phyloP scores from a whole-genome alignment of 2,888 invertebrate genomes.

The Venustoraphidia nigricollis region DNA sequence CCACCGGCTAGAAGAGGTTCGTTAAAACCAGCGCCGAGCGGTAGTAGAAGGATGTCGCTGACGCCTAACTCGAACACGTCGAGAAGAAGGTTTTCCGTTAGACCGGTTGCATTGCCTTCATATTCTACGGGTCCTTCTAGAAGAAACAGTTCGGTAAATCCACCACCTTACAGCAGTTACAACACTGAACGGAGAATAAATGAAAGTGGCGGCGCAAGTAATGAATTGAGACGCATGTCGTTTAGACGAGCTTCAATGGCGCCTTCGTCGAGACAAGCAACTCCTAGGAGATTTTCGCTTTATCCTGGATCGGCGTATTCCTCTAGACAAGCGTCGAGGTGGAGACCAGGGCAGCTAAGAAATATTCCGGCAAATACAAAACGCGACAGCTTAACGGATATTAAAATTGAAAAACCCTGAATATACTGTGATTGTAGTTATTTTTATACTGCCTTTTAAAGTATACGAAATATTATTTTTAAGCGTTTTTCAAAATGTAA shows the following conservation, averaged over 20 bases:
- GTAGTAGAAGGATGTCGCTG: constrained; percentile 12
- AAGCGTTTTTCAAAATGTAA: too few relatives aligned
- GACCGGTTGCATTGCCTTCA: constrained; percentile 7
- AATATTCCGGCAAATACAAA: constrained; percentile 14
- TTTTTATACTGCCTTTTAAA: too few relatives aligned
- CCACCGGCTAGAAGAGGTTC: constrained; percentile 20
- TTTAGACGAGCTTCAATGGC: constrained; percentile 30
- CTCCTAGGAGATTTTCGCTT: constrained; percentile 18
- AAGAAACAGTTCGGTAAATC: constrained; percentile 13
- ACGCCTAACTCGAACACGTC: not conserved
- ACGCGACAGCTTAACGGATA: constrained; percentile 32
- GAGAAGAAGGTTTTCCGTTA: constrained; percentile 8
- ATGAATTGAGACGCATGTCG: constrained; percentile 22
- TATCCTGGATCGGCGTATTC: constrained; percentile 9
- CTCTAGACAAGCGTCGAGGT: constrained; percentile 13
- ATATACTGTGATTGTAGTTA: too few relatives aligned
- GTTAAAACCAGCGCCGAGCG: constrained; percentile 19
- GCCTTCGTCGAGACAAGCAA: constrained; percentile 25
- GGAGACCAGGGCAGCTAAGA: constrained; percentile 9
- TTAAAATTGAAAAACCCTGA: constrained; percentile 29
- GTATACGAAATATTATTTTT: too few relatives aligned
- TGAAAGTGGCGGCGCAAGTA: not conserved
- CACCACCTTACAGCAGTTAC: constrained; percentile 2
- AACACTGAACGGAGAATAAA: not conserved
- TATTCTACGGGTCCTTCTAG: constrained; percentile 1